Conservation (phyloP, 2,113 vertebrate species). For the Loxodonta africana region DNA sequence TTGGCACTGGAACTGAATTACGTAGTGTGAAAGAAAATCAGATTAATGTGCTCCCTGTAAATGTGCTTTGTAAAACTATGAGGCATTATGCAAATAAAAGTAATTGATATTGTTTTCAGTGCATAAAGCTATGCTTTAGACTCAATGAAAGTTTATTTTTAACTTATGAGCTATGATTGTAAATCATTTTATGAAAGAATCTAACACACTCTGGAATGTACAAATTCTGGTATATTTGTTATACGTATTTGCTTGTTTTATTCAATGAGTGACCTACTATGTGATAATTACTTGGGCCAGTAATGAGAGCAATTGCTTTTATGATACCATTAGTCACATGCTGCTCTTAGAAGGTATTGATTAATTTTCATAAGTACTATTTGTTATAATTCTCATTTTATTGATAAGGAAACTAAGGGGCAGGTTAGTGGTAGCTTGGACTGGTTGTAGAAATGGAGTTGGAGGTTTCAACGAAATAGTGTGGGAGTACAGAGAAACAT, state of each 20-base stretch:
- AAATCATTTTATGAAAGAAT: slow-evolving; percentile 62
- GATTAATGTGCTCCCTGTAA: slow-evolving; percentile 80
- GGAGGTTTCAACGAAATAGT: not conserved
- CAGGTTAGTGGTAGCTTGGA: not conserved
- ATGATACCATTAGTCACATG: not conserved
- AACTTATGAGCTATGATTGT: slow-evolving; percentile 46
- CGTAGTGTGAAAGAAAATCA: slow-evolving; percentile 67
- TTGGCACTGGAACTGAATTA: slow-evolving; percentile 62
- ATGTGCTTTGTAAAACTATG: slow-evolving; percentile 58
- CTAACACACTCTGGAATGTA: not conserved
- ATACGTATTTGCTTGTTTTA: slow-evolving; percentile 15
- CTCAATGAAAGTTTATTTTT: slow-evolving; percentile 53
- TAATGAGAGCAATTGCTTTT: not conserved
- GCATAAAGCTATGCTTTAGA: slow-evolving; percentile 43
- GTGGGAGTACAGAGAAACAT: not conserved
- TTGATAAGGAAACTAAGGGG: not conserved
- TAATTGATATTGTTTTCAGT: slow-evolving; percentile 54
- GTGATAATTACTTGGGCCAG: not conserved
- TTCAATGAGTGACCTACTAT: not conserved
- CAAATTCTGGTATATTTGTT: not conserved
- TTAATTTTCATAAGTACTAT: not conserved
- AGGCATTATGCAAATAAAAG: slow-evolving; percentile 43
- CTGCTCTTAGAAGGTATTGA: not conserved
- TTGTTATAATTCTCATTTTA: not conserved
- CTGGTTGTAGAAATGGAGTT: not conserved